Evolutionary conservation across 2,888 invertebrate genomes (phyloP).

Genomic region (Lochmaea crataegi): DNA sequence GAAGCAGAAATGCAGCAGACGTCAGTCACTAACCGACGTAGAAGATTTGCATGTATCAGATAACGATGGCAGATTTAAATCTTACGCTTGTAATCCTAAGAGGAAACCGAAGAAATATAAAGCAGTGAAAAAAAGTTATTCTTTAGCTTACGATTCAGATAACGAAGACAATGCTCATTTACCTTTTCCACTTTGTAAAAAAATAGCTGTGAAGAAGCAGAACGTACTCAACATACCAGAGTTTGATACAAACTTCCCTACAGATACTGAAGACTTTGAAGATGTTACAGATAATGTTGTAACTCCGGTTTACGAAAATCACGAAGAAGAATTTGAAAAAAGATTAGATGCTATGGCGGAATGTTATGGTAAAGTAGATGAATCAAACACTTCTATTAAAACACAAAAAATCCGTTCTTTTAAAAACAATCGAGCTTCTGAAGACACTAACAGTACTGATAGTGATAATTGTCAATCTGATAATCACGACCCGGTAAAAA

Average conservation of each 20-base stretch:
- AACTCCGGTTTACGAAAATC: conserved; percentile 24
- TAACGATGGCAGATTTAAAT: conserved; percentile 43
- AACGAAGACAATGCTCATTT: conserved; percentile 48
- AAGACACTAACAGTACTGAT: conserved; percentile 50
- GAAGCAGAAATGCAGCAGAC: conserved; percentile 45
- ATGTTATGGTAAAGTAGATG: conserved; percentile 50
- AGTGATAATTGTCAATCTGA: conserved; percentile 44
- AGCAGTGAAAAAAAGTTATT: conserved; percentile 34
- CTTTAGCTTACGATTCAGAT: conserved; percentile 52
- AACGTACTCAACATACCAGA: conserved; percentile 47
- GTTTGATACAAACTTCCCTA: conserved; percentile 54
- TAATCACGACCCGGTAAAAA: conserved; percentile 38
- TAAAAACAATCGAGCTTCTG: conserved; percentile 25
- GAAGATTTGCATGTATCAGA: conserved; percentile 58
- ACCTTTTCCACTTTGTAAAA: conserved; percentile 53
- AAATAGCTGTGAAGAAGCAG: conserved; percentile 47
- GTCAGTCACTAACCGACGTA: conserved; percentile 54
- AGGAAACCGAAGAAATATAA: conserved; percentile 15
- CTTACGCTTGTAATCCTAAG: conserved; percentile 23
- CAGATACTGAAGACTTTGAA: conserved; percentile 64
- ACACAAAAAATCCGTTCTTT: conserved; percentile 21
- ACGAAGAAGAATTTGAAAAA: conserved; percentile 45
- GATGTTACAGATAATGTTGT: conserved; percentile 58
- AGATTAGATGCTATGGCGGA: conserved; percentile 51
- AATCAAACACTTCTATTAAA: conserved; percentile 39